Evolutionary conservation across 2,888 invertebrate genomes (phyloP).

Genomic region (Tipula unca): DNA sequence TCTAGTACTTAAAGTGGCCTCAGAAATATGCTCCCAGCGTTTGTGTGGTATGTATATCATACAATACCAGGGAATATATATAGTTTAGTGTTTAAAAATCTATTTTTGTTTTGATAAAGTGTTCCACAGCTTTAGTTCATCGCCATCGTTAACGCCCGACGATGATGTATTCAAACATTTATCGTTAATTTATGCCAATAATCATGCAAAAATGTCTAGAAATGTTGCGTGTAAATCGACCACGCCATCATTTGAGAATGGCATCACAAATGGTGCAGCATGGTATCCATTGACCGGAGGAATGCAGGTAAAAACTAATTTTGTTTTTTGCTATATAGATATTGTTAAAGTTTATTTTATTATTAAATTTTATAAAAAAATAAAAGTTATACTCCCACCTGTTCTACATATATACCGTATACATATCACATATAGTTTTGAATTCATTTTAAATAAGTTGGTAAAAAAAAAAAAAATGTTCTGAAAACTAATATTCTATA

Average conservation of each 20-base stretch:
- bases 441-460: background rate
- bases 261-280: constrained; percentile 90
- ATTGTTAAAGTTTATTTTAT: too few species aligned
- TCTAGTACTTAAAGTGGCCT: too few species aligned
- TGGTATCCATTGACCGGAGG: constrained; percentile 82
- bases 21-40: too few species aligned
- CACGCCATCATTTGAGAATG: constrained; percentile 69
- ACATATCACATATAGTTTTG: background rate
- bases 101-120: constrained; percentile 46
- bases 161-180: constrained; percentile 87
- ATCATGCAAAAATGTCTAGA: constrained; percentile 82
- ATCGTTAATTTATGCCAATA: constrained; percentile 73
- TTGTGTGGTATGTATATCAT: too few species aligned
- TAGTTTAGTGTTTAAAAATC: background rate
- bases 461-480: background rate
- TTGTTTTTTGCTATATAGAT: background rate
- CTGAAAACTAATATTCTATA: constrained; percentile 3
- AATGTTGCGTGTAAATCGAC: constrained; percentile 75
- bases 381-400: background rate
- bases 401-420: background rate
- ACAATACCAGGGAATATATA: background rate
- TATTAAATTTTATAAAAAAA: constrained; percentile 20
- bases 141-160: constrained; percentile 80
- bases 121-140: constrained; percentile 75
- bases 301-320: constrained; percentile 32